phyloP scores from a whole-genome alignment of 2,113 vertebrate species.

The Melospiza melodia region DNA sequence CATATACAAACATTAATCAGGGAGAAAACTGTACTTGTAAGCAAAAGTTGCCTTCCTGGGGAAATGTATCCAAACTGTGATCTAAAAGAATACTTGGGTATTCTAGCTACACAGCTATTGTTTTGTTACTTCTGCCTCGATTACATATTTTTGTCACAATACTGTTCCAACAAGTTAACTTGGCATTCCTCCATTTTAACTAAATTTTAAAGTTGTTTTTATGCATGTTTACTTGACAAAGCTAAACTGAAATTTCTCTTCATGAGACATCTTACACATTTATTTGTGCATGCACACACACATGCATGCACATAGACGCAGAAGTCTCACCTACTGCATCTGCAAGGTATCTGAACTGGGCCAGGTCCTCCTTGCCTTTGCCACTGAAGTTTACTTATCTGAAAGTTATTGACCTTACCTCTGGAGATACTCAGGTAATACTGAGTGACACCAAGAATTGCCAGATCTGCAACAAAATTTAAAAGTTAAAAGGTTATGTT shows the following conservation, averaged over 20 bases:
- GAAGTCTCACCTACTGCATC: not conserved
- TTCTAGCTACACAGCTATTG: not conserved
- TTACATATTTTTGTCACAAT: not conserved
- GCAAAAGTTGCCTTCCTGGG: not conserved
- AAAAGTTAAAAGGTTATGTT: not conserved
- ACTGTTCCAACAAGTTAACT: not conserved
- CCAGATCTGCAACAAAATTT: not conserved
- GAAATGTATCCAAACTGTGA: not conserved
- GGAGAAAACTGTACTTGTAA: not conserved
- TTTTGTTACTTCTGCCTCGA: not conserved
- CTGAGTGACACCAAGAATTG: not conserved
- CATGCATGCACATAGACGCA: fast-evolving
- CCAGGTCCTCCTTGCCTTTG: not conserved
- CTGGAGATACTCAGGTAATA: not conserved
- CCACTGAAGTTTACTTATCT: not conserved
- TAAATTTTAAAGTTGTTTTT: not conserved
- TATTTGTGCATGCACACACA: fast-evolving
- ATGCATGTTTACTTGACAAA: not conserved
- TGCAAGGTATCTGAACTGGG: not conserved
- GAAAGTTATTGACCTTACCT: not conserved
- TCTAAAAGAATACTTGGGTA: not conserved
- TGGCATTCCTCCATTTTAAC: not conserved
- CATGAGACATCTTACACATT: not conserved
- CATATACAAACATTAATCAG: not conserved
- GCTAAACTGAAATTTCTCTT: not conserved